phyloP scores from a whole-genome alignment of 2,888 invertebrate genomes.

The Sisyra nigra region DNA sequence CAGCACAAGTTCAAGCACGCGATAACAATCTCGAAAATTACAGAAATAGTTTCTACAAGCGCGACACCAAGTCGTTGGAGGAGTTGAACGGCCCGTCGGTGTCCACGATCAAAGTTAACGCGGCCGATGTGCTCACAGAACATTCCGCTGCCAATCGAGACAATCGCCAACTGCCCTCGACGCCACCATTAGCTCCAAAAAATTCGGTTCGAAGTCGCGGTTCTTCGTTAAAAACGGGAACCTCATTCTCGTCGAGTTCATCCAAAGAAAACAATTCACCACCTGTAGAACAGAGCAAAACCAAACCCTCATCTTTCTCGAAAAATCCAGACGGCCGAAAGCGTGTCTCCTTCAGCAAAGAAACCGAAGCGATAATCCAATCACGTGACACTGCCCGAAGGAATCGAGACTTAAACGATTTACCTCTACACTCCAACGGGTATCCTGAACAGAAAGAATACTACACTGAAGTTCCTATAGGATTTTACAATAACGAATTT shows the following conservation, averaged over 20 bases:
- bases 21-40: constrained; percentile 1
- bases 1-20: not conserved
- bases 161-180: constrained; percentile 28
- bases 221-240: not conserved
- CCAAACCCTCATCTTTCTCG: constrained; percentile 2
- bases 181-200: constrained; percentile 31
- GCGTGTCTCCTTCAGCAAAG: constrained; percentile 5
- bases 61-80: not conserved
- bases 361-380: not conserved
- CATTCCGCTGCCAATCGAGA: constrained; percentile 20
- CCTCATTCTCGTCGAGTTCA: constrained; percentile 3
- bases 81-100: not conserved
- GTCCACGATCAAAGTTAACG: not conserved
- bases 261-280: constrained; percentile 2
- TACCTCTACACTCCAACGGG: not conserved
- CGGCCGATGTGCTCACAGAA: not conserved
- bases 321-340: constrained; percentile 2
- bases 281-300: not conserved
- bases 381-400: constrained; percentile 2
- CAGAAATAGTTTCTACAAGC: not conserved
- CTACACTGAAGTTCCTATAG: constrained; percentile 5
- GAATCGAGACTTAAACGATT: not conserved
- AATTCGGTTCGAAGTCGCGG: constrained; percentile 1
- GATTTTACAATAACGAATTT: constrained; percentile 6
- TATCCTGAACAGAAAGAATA: not conserved